Conservation (phyloP, 2,888 invertebrate species). For the Brachylomia viminalis region DNA sequence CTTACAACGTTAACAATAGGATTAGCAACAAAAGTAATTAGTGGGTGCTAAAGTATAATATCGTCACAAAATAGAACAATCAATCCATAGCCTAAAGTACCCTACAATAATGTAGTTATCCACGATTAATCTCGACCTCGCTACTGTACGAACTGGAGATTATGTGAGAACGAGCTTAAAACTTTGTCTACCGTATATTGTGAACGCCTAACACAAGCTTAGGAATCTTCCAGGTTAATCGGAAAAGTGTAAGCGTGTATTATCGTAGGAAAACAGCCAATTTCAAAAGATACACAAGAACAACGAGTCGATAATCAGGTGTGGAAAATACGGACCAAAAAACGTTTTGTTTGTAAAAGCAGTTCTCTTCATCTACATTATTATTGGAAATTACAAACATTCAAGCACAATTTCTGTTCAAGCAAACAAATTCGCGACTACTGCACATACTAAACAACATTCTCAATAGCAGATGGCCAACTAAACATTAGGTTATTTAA, state of each 20-base stretch:
- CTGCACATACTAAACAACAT: neutral
- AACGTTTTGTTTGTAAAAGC: neutral
- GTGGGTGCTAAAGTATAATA: slow-evolving; percentile 8
- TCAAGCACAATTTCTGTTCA: neutral
- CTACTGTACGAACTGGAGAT: slow-evolving; percentile 57
- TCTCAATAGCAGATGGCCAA: slow-evolving; percentile 19
- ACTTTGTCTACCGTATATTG: slow-evolving; percentile 61
- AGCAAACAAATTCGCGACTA: neutral
- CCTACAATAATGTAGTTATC: slow-evolving; percentile 30
- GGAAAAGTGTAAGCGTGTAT: slow-evolving; percentile 56
- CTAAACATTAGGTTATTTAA: slow-evolving; percentile 32
- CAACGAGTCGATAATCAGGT: slow-evolving; percentile 12
- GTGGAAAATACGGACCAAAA: neutral
- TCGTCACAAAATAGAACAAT: slow-evolving; percentile 31
- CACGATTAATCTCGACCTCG: slow-evolving; percentile 52
- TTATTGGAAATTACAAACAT: neutral
- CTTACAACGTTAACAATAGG: slow-evolving; percentile 1
- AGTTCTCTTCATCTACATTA: neutral
- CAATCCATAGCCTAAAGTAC: slow-evolving; percentile 16
- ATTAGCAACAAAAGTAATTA: slow-evolving; percentile 32
- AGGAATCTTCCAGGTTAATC: slow-evolving; percentile 58
- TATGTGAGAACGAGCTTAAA: slow-evolving; percentile 65
- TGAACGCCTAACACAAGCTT: slow-evolving; percentile 58
- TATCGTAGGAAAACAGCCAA: slow-evolving; percentile 45
- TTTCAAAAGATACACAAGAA: slow-evolving; percentile 51